A percentile compares a stretch with the other conserved stretches of the same genome.
These are phyloP conservation scores for Sycophaga agraensis DNA, from an alignment of 1,140 invertebrate species.

Conservation along the genomic window DNA sequence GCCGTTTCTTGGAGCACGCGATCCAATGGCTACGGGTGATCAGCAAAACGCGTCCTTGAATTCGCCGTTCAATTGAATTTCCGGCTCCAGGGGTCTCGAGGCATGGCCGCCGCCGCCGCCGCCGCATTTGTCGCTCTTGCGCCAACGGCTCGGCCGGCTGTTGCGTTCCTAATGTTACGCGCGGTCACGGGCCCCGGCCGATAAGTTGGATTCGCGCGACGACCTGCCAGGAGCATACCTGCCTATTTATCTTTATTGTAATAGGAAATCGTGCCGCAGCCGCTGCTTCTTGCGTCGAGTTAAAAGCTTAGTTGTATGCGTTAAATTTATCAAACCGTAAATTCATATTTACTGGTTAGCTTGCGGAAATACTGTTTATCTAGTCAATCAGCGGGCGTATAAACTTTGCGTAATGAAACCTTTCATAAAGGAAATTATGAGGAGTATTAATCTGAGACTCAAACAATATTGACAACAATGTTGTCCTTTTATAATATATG, in stretches of 20 bases:
- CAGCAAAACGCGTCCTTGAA: slow-evolving; percentile 10
- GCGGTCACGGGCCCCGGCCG: background rate
- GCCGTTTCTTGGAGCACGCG: background rate
- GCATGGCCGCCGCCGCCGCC: too few species aligned
- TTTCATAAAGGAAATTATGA: background rate
- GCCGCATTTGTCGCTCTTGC: too few species aligned
- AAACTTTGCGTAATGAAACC: background rate
- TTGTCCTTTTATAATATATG: too few species aligned
- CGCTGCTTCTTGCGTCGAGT: background rate
- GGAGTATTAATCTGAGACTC: too few species aligned
- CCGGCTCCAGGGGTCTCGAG: background rate
- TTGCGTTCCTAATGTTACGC: background rate
- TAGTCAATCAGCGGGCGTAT: background rate
- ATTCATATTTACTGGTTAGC: too few species aligned
- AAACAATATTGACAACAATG: too few species aligned
- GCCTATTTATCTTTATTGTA: background rate
- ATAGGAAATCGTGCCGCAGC: background rate
- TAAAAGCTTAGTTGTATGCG: too few species aligned
- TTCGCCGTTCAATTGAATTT: slow-evolving; percentile 9
- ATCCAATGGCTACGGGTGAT: background rate
- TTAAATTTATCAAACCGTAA: too few species aligned
- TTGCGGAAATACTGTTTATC: background rate
- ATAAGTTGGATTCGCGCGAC: background rate
- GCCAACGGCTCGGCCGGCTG: background rate
- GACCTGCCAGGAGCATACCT: background rate